Conservation (phyloP, 30 jellyfish, hydroid and myxozoan species). For the Haliclystus octoradiatus region DNA sequence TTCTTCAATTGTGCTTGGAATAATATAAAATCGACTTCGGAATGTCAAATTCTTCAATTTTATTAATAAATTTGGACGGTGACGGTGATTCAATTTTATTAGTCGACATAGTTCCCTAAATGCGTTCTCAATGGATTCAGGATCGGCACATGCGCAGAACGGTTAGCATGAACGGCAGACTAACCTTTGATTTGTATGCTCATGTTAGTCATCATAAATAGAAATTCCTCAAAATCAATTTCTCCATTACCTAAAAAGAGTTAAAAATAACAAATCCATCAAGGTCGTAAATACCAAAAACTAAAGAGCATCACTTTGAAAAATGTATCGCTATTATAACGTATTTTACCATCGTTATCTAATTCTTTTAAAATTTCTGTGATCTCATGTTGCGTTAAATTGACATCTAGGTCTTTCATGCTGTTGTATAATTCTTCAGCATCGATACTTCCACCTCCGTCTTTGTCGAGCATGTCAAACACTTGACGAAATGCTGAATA, state of each 20-base stretch:
- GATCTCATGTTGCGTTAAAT: slow-evolving; percentile 6
- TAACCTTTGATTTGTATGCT: slow-evolving; percentile 16
- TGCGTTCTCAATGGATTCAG: too few relatives aligned
- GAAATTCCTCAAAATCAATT: slow-evolving; percentile 26
- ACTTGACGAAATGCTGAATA: slow-evolving; percentile 27
- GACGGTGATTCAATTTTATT: too few relatives aligned
- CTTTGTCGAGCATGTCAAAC: slow-evolving; percentile 28
- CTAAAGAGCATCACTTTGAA: not conserved
- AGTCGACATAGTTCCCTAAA: too few relatives aligned
- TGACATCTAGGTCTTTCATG: slow-evolving; percentile 20
- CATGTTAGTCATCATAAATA: slow-evolving; percentile 27
- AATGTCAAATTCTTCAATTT: too few relatives aligned
- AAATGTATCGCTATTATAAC: not conserved
- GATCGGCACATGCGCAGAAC: too few relatives aligned
- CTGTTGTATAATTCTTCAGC: slow-evolving; percentile 34
- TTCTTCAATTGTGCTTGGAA: too few relatives aligned
- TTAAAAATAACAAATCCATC: not conserved
- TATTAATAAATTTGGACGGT: too few relatives aligned
- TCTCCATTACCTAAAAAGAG: slow-evolving; percentile 11
- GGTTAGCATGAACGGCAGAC: too few relatives aligned
- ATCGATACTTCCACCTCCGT: slow-evolving; percentile 40
- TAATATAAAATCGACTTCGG: too few relatives aligned
- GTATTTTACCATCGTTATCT: slow-evolving; percentile 17
- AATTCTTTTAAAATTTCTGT: slow-evolving; percentile 18
- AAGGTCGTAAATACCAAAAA: too few relatives aligned